A percentile compares a stretch with the other conserved stretches of the same genome.
These are phyloP conservation scores for Drosophila conformis DNA, from an alignment of 2,888 invertebrate genomes.

Conservation along the genomic window DNA sequence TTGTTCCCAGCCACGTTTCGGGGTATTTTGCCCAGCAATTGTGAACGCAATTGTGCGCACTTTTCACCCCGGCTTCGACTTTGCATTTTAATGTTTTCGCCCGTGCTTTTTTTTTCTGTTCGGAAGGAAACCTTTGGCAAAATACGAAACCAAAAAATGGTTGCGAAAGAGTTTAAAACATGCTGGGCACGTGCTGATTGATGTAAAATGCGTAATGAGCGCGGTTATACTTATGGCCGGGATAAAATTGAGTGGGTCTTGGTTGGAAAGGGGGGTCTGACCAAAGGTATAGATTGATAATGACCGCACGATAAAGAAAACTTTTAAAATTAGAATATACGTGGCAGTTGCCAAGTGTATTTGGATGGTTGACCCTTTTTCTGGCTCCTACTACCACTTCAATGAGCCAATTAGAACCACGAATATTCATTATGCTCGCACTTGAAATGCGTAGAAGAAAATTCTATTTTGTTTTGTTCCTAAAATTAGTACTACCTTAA, in stretches of 20 bases:
- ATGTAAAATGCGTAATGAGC: slow-evolving; percentile 79
- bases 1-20: slow-evolving; percentile 38
- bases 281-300: slow-evolving; percentile 57
- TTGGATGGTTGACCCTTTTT: slow-evolving; percentile 12
- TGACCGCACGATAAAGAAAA: slow-evolving; percentile 47
- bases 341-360: slow-evolving; percentile 37
- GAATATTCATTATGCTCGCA: slow-evolving; percentile 9
- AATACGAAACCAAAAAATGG: slow-evolving; percentile 20
- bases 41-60: slow-evolving; percentile 70
- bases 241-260: neutral
- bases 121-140: neutral
- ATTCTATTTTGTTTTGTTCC: neutral
- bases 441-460: neutral
- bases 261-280: neutral
- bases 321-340: slow-evolving; percentile 73
- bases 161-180: slow-evolving; percentile 61
- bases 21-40: slow-evolving; percentile 63
- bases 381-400: neutral
- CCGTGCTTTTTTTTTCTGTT: slow-evolving; percentile 19
- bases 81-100: slow-evolving; percentile 56
- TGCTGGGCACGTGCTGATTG: slow-evolving; percentile 78
- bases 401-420: slow-evolving; percentile 43
- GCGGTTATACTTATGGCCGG: slow-evolving; percentile 62
- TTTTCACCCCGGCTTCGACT: slow-evolving; percentile 40
- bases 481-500: neutral